Evolutionary conservation across 2,797 vertebrate species (phyloP).

Genomic region (Bradypodion ventrale): DNA sequence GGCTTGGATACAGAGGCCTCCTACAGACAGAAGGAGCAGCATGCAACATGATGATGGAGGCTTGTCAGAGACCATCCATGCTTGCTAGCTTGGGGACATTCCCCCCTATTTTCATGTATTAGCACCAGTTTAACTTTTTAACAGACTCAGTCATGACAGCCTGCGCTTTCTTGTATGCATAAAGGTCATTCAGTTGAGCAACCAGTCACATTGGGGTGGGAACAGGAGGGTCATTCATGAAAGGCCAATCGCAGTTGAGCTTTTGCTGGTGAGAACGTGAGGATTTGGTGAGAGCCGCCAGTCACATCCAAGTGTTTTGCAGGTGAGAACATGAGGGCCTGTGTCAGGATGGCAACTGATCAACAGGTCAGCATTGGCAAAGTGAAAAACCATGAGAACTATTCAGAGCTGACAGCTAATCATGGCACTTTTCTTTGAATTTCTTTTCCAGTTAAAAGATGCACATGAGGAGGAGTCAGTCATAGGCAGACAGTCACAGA

Average conservation of each 20-base stretch:
- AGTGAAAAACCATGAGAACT: conserved; percentile 30
- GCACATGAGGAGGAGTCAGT: conserved; percentile 28
- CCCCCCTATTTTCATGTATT: background rate
- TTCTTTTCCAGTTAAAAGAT: background rate
- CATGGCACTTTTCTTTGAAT: background rate
- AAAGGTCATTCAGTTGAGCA: conserved; percentile 12
- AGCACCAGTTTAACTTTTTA: background rate
- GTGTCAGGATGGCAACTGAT: conserved; percentile 39
- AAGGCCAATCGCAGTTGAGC: conserved; percentile 36
- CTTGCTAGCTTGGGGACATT: conserved; percentile 18
- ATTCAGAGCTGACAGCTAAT: conserved; percentile 21
- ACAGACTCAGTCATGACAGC: conserved; percentile 12
- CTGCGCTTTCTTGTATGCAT: conserved; percentile 4
- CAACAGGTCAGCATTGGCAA: conserved; percentile 43
- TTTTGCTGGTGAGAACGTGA: conserved; percentile 17
- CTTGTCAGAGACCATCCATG: conserved; percentile 18
- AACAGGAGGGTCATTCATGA: conserved; percentile 39
- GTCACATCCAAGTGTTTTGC: conserved; percentile 35
- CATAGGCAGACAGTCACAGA: conserved; percentile 36
- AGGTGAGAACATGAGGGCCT: conserved; percentile 26
- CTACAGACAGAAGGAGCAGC: background rate
- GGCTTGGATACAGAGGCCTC: background rate
- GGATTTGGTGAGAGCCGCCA: conserved; percentile 28
- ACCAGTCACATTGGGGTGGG: conserved; percentile 32
- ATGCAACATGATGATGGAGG: background rate